Evolutionary conservation across 2,797 vertebrate genomes (phyloP), one percentile per base, ranked within the genome.

Genomic region (Enteromius radiatus): DNA sequence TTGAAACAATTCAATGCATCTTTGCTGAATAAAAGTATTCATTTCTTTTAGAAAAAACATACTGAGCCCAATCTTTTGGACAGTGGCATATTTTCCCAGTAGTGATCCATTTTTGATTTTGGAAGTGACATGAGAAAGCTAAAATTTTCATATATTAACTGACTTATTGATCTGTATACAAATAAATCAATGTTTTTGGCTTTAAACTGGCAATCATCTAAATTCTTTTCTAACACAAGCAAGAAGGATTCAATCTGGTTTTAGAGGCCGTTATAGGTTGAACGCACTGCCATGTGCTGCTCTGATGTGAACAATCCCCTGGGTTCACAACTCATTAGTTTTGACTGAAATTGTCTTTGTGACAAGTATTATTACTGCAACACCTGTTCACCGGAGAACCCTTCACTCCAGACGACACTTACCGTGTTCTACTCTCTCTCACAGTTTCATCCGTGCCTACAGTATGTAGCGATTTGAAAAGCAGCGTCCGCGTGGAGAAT

Each of bases 291-390:
- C 49, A 52, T 64, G 68, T 91, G 92, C 91, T 90, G 89, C 91
- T 89, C 93, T 89, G 41, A 93, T 94, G 95, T 94, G 95, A 94
- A 92, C 90, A 93, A 93, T 95, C 95, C 95, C 92, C 92, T 91
- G 92, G 92, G 93, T 92, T 91, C 92, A 91, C 63, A 92, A 92
- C 93, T 94, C 95, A 95, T 96, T 95, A 96, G 93, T 94, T 95
- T 93, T 93, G 94, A 94, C 92, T 95, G 92, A 93, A 94, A 93
- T 94, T 92, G 92, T 93, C 92, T 92, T 90, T 75, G 92, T 95
- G 94, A 95, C 95, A 95, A 95, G 93, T 93, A 93, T 93, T 94
- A 95, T 94, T 95, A 93, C 92, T 47, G 91, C 91, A 93, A 90
- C 95, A 91, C 93, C 95, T 94, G 92, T 93, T 95, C 94, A 49